Conservation (phyloP, 1,140 invertebrate genomes). For the Hylaeus volcanicus region DNA sequence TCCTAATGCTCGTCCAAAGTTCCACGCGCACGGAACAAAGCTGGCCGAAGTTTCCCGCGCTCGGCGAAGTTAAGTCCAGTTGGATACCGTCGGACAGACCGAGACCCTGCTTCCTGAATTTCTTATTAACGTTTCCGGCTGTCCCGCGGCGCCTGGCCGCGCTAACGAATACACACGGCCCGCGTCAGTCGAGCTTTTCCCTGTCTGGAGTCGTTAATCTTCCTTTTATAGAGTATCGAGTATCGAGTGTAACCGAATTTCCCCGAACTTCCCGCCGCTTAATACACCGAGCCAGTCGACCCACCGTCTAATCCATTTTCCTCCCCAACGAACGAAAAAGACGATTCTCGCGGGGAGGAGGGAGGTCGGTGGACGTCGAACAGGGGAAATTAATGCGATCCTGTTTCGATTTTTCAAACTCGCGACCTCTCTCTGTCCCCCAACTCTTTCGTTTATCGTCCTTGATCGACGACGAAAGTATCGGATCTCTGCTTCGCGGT, state of each 20-base stretch:
- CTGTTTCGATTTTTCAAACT: constrained; percentile 21
- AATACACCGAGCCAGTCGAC: constrained; percentile 7
- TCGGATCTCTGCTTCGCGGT: too few species aligned
- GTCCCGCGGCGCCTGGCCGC: neutral
- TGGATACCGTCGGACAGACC: constrained; percentile 7
- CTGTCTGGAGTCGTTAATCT: constrained; percentile 30
- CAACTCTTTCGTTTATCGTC: neutral
- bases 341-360: neutral
- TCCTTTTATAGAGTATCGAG: constrained; percentile 50
- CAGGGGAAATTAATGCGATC: constrained; percentile 30
- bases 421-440: too few species aligned
- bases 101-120: constrained; percentile 46
- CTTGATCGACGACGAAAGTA: neutral
- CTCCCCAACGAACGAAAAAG: neutral
- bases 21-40: neutral
- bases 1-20: constrained; percentile 58
- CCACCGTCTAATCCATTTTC: constrained; percentile 47
- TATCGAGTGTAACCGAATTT: constrained; percentile 54
- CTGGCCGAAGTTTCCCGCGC: too few species aligned
- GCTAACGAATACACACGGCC: constrained; percentile 7
- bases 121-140: constrained; percentile 58
- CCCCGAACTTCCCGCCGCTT: constrained; percentile 43
- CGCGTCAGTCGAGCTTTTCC: constrained; percentile 7
- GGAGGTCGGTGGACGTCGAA: neutral
- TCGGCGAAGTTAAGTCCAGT: constrained; percentile 38